Percentiles rank a stretch among this genome's conserved stretches.
Conservation (phyloP, 1,140 invertebrate genomes). For the Aphaenogaster ashmeadi region DNA sequence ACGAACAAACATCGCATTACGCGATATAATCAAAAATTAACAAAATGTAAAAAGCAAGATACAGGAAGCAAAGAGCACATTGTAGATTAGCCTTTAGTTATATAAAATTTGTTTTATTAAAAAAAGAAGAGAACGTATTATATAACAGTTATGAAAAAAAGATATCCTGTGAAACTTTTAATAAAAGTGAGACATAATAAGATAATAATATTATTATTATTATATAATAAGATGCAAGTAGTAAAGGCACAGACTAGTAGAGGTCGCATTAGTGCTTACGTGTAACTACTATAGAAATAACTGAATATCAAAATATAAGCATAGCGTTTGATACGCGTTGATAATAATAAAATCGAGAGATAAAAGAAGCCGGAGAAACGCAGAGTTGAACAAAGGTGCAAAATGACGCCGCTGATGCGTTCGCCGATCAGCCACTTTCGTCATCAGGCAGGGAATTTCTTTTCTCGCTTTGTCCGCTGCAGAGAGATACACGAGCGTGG, state of each 20-base stretch:
- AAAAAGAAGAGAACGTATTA: not conserved
- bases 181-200: not conserved
- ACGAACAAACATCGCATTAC: too few relatives aligned
- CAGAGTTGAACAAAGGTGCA: conserved; percentile 3
- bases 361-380: not conserved
- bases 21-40: too few relatives aligned
- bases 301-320: not conserved
- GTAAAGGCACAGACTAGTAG: not conserved
- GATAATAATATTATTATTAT: too few relatives aligned
- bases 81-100: not conserved
- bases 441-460: conserved; percentile 38
- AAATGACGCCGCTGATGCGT: conserved; percentile 21
- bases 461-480: conserved; percentile 67
- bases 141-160: not conserved
- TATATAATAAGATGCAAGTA: not conserved
- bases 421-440: conserved; percentile 31
- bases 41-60: too few relatives aligned
- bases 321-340: not conserved
- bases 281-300: not conserved
- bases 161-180: not conserved
- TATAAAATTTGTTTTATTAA: not conserved
- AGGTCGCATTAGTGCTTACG: not conserved
- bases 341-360: not conserved
- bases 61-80: too few relatives aligned
- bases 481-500: conserved; percentile 20